These are phyloP conservation scores for Gouania willdenowi DNA, from an alignment of 2,797 vertebrate genomes.

Conservation along the genomic window DNA sequence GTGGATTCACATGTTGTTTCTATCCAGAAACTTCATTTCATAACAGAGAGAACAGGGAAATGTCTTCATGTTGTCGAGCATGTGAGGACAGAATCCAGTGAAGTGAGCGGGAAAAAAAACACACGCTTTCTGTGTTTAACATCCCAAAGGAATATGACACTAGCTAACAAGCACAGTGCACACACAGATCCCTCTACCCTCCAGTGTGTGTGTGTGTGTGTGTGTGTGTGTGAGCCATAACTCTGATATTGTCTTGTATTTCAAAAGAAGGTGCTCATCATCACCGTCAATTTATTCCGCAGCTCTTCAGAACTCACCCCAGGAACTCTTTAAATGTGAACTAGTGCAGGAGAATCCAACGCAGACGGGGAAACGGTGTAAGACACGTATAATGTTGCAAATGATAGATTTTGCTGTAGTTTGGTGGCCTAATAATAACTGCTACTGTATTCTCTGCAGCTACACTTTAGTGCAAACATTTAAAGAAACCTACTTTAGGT, in stretches of 20 bases:
- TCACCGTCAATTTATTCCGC: background rate
- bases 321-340: constrained; percentile 3
- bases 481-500: constrained; percentile 30
- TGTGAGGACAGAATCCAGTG: too few relatives aligned
- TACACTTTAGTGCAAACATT: constrained; percentile 38
- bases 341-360: background rate
- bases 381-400: constrained; percentile 15
- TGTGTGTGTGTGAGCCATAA: constrained; percentile 10
- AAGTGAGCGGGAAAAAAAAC: too few relatives aligned
- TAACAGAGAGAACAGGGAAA: too few relatives aligned
- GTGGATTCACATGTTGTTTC: too few relatives aligned
- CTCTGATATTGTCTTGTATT: background rate
- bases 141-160: constrained; percentile 19
- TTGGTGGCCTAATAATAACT: constrained; percentile 41
- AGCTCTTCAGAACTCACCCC: background rate
- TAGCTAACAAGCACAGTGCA: constrained; percentile 22
- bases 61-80: too few relatives aligned
- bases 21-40: too few relatives aligned
- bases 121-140: background rate
- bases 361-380: background rate
- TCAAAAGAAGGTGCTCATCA: background rate
- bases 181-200: constrained; percentile 22
- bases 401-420: constrained; percentile 37
- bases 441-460: constrained; percentile 29
- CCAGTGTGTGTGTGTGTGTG: background rate